Conservation (phyloP, 2,888 invertebrate species). For the Nomada goodeniana region DNA sequence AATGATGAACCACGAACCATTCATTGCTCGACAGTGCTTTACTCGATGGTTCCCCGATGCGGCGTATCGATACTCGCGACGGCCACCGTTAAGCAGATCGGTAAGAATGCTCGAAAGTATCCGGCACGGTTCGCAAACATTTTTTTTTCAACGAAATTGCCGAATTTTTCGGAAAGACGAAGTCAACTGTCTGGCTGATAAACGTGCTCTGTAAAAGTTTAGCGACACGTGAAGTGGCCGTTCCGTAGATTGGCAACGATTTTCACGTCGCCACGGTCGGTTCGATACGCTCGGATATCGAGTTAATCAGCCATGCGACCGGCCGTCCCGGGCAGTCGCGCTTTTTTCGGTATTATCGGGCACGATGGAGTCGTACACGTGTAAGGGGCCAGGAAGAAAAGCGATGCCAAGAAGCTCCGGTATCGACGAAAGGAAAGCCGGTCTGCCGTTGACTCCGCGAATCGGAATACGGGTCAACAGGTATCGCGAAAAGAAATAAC, state of each 20-base stretch:
- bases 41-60: background rate
- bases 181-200: background rate
- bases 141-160: background rate
- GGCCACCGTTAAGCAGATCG: too few relatives aligned
- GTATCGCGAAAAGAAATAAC: slow-evolving; percentile 65
- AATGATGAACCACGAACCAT: background rate
- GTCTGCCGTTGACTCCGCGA: slow-evolving; percentile 64
- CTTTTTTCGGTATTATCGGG: slow-evolving; percentile 43
- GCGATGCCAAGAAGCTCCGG: slow-evolving; percentile 50
- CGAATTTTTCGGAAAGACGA: background rate
- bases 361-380: background rate
- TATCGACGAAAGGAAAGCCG: slow-evolving; percentile 55
- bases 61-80: too few relatives aligned
- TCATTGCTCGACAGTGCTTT: background rate
- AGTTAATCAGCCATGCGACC: slow-evolving; percentile 66
- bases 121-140: too few relatives aligned
- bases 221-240: slow-evolving; percentile 33
- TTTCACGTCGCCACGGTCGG: slow-evolving; percentile 22
- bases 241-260: slow-evolving; percentile 27
- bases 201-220: slow-evolving; percentile 20
- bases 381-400: slow-evolving; percentile 48
- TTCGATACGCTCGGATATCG: slow-evolving; percentile 48
- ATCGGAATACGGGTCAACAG: slow-evolving; percentile 65
- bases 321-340: slow-evolving; percentile 59
- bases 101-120: too few relatives aligned